Evolutionary conservation across 2,113 vertebrate species (phyloP).

Genomic region (Labrus mixtus): DNA sequence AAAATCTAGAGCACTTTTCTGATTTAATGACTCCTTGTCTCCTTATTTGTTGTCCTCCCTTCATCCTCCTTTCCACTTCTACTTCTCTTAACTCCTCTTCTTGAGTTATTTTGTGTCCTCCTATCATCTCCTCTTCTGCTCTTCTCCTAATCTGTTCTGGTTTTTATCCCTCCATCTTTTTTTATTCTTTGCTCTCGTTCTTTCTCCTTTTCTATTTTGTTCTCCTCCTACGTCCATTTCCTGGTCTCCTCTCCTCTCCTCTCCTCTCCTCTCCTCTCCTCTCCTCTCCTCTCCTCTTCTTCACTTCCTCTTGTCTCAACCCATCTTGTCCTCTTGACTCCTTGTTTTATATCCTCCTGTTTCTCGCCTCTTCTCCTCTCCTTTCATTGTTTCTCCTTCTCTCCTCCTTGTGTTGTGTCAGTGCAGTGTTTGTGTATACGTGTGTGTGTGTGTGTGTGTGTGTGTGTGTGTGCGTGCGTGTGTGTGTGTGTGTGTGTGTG

Average conservation of each 20-base stretch:
- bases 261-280: no score
- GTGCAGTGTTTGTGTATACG: not conserved
- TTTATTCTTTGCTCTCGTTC: no score
- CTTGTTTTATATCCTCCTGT: no score
- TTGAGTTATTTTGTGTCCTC: no score
- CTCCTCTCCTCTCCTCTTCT: not conserved
- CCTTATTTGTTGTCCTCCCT: no score
- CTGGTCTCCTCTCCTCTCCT: not conserved
- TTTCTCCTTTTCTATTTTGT: no score
- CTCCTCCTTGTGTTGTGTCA: not conserved
- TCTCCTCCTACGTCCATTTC: not conserved
- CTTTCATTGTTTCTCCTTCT: not conserved
- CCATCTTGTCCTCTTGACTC: not conserved
- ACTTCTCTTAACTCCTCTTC: no score
- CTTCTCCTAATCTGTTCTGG: not conserved
- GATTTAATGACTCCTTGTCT: no score
- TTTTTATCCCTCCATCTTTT: not conserved
- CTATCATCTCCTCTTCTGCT: no score
- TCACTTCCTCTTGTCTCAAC: not conserved
- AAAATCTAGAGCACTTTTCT: no score
- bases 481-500: conserved; percentile 1
- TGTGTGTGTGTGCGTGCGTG: not conserved
- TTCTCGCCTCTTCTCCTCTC: not conserved
- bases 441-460: not conserved
- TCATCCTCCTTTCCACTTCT: no score